Percentiles rank a stretch among this genome's conserved stretches.
Evolutionary conservation across 2,113 vertebrate species (phyloP).

Genomic region (Oreochromis aureus): DNA sequence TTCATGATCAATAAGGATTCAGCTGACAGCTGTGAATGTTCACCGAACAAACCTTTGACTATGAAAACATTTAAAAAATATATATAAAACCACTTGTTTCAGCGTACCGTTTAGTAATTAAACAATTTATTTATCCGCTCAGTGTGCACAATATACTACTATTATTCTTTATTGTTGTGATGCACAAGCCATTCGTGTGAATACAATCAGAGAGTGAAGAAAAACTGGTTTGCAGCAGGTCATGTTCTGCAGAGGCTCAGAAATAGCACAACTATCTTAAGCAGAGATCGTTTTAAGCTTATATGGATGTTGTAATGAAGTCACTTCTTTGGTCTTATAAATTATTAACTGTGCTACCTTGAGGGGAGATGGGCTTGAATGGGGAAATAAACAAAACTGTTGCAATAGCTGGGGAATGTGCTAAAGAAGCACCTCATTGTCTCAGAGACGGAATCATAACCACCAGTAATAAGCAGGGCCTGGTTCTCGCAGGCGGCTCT

Average conservation of each 20-base stretch:
- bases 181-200: not conserved
- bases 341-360: constrained; percentile 37
- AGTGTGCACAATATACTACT: not conserved
- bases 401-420: not conserved
- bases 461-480: not conserved
- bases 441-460: not conserved
- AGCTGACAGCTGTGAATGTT: not conserved
- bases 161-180: not conserved
- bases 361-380: constrained; percentile 15
- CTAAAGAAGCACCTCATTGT: constrained; percentile 3
- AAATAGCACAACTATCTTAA: not conserved
- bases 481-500: not conserved
- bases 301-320: constrained; percentile 6
- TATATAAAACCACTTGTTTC: not conserved
- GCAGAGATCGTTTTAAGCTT: not conserved
- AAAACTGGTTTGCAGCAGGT: not conserved
- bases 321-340: constrained; percentile 20
- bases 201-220: not conserved
- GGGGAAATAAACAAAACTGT: constrained; percentile 22
- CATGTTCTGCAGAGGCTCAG: not conserved
- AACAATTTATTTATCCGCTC: constrained; percentile 1
- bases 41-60: not conserved
- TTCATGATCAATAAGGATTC: constrained; percentile 10
- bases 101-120: not conserved
- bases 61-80: not conserved